phyloP scores from a whole-genome alignment of 2,888 invertebrate species.

The Yponomeuta evonymella region DNA sequence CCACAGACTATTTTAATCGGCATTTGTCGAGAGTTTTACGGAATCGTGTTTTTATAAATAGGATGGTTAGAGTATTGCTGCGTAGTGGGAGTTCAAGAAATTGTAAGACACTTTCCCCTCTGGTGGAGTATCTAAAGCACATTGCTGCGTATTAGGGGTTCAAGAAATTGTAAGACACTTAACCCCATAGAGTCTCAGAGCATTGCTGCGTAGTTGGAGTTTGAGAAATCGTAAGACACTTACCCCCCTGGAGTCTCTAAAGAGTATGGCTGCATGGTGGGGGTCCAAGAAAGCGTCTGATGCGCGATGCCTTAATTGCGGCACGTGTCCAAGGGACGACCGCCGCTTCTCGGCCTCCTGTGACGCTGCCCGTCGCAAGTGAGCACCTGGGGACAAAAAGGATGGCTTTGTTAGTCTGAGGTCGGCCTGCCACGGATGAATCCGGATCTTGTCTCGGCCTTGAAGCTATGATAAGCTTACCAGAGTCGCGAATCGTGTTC shows the following conservation, averaged over 20 bases:
- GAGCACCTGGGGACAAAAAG: constrained; percentile 78
- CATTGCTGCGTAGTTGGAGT: constrained; percentile 93
- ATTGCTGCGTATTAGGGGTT: neutral
- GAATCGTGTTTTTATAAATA: no score
- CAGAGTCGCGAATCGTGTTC: no score
- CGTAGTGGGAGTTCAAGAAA: constrained; percentile 89
- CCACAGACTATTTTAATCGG: no score
- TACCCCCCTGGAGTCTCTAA: constrained; percentile 94
- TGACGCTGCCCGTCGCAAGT: constrained; percentile 84
- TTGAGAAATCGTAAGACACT: constrained; percentile 81
- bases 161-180: neutral
- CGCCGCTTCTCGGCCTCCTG: constrained; percentile 86
- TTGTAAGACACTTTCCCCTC: constrained; percentile 59
- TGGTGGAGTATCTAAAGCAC: neutral
- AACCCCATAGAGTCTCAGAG: constrained; percentile 81
- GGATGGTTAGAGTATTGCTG: constrained; percentile 83
- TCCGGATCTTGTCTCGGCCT: no score
- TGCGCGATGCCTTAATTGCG: constrained; percentile 74
- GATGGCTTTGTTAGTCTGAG: neutral
- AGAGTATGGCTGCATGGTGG: constrained; percentile 92
- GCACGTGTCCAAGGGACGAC: constrained; percentile 82
- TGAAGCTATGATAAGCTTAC: no score
- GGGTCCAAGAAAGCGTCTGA: constrained; percentile 90
- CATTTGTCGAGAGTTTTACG: no score
- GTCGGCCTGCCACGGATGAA: no score